Evolutionary conservation across 2,113 vertebrate genomes (phyloP), one percentile per base, ranked within the genome.

Genomic region (Rana temporaria): DNA sequence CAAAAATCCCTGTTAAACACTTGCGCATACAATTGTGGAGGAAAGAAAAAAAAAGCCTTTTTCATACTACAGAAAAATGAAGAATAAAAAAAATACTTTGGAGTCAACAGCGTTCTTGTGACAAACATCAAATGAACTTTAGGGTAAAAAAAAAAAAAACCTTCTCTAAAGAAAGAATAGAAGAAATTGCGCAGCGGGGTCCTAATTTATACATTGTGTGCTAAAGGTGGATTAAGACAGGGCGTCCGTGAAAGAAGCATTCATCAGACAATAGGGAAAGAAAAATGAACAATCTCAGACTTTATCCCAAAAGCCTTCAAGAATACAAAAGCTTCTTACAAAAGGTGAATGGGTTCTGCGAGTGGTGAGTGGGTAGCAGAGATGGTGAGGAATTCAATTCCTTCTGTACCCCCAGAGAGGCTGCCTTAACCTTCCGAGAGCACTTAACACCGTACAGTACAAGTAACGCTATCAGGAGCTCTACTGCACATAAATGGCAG

Each of bases 121-220:
- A 60, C 52, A 79, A 60, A 70, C 55, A 60, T 70, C 56, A 70
- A 70, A 80, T 80, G 55, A 80, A 70, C 32, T 70, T 80, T 68
- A 22, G 22, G 52, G 69, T 16, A 63, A 64, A 53, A 79, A 65
- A 65, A 64, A 53, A 79, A 65, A 65, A 56, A 52, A 74, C 62
- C 18, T 65, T 64, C 53, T 73, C 48, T 26, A 67, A 26, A n/a
- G 71, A 59, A 83, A 83, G 81, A 83, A 83, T 83, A 83, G 81
- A 22, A 76, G 71, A 83, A 83, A 83, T 83, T 76, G 81, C 81
- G 76, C 81, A 68, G 81, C 81, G 6, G 81, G 81, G n/a, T 68
- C 48, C 71, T 76, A 83, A 83, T 83, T 83, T 83, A 67, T 34
- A 76, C 81, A 83, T 83, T 83, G 81, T 83, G 81, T 30, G 9